Evolutionary conservation across 1,140 invertebrate species (phyloP), one percentile per base, ranked within the genome.

Genomic region (Neodiprion virginianus): DNA sequence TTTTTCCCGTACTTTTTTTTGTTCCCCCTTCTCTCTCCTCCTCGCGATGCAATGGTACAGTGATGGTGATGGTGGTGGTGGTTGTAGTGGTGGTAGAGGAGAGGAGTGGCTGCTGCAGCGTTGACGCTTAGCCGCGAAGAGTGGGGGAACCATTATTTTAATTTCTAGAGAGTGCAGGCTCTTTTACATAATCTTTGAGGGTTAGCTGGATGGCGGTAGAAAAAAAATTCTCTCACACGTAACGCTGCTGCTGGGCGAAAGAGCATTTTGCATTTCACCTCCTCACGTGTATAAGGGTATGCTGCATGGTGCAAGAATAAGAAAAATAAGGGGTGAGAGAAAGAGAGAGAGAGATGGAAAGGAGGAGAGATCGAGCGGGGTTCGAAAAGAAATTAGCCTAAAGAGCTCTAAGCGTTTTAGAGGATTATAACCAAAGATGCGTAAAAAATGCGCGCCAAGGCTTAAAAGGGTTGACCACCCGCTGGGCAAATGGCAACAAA

Each of bases 141-240:
- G 40, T 23, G 40, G 67, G 67, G 67, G 77, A 77, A 79, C 83
- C 81, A 85, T 85, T 86, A 85, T 86, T 85, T 86, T 85, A 86
- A 85, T 85, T 85, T 84, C 76, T 69, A 21, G 21, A 75, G 77
- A 75, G 71, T 65, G 50, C 61, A 72, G 17, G 75, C 79, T 79
- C 74, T 71, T 85, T 85, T 84, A 79, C 83, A 84, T 86, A 85
- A 86, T 86, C 84, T 84, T 81, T 82, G 74, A 79, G 79, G 84
- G 84, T 83, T 85, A 77, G 80, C 72, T 76, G 75, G 77, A 75
- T 72, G 67, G 73, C 74, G 73, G 78, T 69, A 74, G 77, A 61
- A 61, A 61, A 61, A 61, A 76, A 76, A 83, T 69, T 81, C 81
- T 80, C 79, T 79, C 77, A 75, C 77, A 76, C 75, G 49, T 50